A percentile compares a stretch with the other conserved stretches of the same genome.
Conservation (phyloP, 2,113 vertebrate genomes). For the Athene cunicularia region DNA sequence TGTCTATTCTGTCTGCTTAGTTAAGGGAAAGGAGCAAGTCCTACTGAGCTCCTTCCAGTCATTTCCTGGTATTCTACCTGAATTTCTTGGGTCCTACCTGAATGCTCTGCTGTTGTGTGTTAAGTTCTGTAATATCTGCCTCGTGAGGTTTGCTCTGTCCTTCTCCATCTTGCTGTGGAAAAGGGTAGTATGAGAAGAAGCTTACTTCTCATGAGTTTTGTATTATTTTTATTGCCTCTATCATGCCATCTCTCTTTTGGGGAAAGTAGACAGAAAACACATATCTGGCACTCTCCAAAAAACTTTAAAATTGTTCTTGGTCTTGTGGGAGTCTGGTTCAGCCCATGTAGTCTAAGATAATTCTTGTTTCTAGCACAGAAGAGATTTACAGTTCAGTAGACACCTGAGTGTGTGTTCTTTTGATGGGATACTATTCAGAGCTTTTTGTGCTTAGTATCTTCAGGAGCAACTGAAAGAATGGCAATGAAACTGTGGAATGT, state of each 20-base stretch:
- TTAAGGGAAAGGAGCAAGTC: background rate
- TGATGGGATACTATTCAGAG: background rate
- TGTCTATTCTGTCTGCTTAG: background rate
- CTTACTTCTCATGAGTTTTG: background rate
- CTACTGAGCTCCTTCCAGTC: background rate
- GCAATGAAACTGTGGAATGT: background rate
- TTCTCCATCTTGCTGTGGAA: background rate
- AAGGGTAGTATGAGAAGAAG: background rate
- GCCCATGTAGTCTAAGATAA: background rate
- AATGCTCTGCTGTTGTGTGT: background rate
- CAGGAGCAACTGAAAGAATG: background rate
- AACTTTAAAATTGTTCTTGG: background rate
- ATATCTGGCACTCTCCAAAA: background rate
- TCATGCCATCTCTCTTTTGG: background rate
- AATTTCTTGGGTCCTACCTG: background rate
- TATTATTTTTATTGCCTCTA: constrained; percentile 6
- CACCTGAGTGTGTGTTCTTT: background rate
- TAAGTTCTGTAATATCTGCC: background rate
- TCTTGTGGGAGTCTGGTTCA: background rate
- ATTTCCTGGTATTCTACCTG: background rate
- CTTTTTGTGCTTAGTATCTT: background rate
- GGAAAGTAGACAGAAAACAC: background rate
- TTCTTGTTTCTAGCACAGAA: background rate
- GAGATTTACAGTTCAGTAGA: background rate
- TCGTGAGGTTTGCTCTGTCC: background rate